These are phyloP conservation scores for Lipotes vexillifer DNA, from an alignment of 2,113 vertebrate genomes.

Conservation along the genomic window DNA sequence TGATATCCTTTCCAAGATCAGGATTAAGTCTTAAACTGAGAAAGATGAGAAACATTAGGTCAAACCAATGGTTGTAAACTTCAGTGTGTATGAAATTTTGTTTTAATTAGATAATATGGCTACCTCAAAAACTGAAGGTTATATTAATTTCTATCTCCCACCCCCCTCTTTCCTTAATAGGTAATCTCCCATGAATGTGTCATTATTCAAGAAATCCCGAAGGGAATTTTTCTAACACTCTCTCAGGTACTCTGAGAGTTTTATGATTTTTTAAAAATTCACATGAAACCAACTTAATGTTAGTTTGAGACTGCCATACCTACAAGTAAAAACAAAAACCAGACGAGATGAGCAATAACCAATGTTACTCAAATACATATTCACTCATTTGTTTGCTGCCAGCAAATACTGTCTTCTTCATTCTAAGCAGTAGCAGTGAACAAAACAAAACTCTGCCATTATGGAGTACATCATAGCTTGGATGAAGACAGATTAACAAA, in stretches of 20 bases:
- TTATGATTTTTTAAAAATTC: not conserved
- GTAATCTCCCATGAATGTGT: not conserved
- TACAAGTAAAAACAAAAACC: not conserved
- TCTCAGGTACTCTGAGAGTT: not conserved
- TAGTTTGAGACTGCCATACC: not conserved
- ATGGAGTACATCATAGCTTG: not conserved
- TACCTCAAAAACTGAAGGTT: not conserved
- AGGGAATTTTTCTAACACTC: not conserved
- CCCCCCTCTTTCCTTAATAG: not conserved
- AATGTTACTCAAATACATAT: not conserved
- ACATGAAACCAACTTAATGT: not conserved
- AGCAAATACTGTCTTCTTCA: not conserved
- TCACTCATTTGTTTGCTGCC: not conserved
- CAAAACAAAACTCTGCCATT: not conserved
- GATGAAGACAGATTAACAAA: not conserved
- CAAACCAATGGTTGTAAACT: not conserved
- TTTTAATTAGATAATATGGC: not conserved
- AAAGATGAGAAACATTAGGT: not conserved
- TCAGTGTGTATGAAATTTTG: not conserved
- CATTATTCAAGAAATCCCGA: conserved; percentile 18
- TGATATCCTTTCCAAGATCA: not conserved
- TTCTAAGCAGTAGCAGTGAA: not conserved
- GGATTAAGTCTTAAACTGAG: conserved; percentile 8
- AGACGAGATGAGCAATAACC: not conserved
- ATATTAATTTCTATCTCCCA: not conserved